phyloP scores from a whole-genome alignment of 2,113 vertebrate genomes.

The Coptodon rendalli region DNA sequence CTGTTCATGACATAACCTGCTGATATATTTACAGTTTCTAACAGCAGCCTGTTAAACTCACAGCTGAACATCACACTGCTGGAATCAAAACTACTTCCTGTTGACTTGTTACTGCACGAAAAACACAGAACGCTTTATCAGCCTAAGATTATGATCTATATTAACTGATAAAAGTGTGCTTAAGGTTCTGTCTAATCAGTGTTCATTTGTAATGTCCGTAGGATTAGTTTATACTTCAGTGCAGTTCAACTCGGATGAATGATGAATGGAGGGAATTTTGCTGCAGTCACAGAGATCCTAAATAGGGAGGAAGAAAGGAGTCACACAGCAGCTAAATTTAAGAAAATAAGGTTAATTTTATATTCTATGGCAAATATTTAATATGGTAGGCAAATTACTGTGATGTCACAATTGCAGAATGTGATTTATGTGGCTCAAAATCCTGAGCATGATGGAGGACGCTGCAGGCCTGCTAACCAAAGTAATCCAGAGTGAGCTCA shows the following conservation, averaged over 20 bases:
- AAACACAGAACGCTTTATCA: not conserved
- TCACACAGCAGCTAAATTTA: not conserved
- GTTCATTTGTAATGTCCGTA: not conserved
- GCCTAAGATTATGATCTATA: not conserved
- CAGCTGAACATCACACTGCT: not conserved
- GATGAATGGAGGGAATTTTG: not conserved
- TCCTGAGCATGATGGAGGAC: rapidly evolving
- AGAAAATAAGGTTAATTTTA: not conserved
- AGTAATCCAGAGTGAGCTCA: not conserved
- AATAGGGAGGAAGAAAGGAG: not conserved
- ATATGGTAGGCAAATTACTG: not conserved
- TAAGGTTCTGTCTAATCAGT: not conserved
- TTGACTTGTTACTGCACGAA: not conserved
- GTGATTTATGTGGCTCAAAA: not conserved
- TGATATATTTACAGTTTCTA: not conserved
- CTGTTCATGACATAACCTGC: not conserved
- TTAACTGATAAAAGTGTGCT: not conserved
- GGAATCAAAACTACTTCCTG: not conserved
- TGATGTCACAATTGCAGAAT: not conserved
- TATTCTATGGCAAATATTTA: not conserved
- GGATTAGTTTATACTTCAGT: not conserved
- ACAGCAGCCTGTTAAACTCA: not conserved
- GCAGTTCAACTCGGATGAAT: not conserved
- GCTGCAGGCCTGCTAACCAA: not conserved
- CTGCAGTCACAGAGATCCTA: not conserved